These are phyloP conservation scores for Poeciliopsis gracilis DNA, from an alignment of 2,797 vertebrate species.

Conservation along the genomic window DNA sequence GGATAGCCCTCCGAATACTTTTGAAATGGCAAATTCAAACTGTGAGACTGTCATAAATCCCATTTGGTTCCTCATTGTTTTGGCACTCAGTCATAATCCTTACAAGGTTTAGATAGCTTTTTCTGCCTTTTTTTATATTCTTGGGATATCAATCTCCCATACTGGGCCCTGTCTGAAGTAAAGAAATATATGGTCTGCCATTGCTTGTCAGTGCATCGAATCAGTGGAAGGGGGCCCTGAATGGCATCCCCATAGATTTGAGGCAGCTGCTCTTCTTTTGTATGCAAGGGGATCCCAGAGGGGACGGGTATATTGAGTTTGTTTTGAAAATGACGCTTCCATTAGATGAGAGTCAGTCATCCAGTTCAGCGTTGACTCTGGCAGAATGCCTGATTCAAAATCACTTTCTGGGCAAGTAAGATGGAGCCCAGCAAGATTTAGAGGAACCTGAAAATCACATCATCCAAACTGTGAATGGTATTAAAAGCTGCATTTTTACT, in stretches of 20 bases:
- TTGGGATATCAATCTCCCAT: conserved; percentile 62
- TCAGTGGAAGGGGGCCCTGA: conserved; percentile 51
- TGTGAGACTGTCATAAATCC: conserved; percentile 62
- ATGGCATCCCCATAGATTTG: conserved; percentile 62
- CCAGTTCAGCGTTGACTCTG: conserved; percentile 60
- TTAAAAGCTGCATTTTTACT: conserved; percentile 14
- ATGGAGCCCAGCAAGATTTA: conserved; percentile 43
- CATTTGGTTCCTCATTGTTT: conserved; percentile 68
- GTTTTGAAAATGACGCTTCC: conserved; percentile 69
- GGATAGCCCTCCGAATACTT: conserved; percentile 40
- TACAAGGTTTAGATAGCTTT: conserved; percentile 59
- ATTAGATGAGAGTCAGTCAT: conserved; percentile 72
- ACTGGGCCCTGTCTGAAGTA: conserved; percentile 49
- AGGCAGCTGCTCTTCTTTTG: conserved; percentile 62
- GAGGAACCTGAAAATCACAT: conserved; percentile 40
- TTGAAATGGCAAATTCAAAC: conserved; percentile 41
- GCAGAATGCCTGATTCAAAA: conserved; percentile 64
- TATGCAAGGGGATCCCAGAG: conserved; percentile 44
- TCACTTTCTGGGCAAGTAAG: conserved; percentile 47
- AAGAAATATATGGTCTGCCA: conserved; percentile 58
- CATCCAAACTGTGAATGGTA: conserved; percentile 19
- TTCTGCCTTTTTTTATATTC: conserved; percentile 60
- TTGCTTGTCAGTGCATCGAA: conserved; percentile 62
- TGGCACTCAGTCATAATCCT: conserved; percentile 63
- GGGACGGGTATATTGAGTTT: conserved; percentile 66